Percentiles rank a stretch among this genome's conserved stretches.
Evolutionary conservation across 2,113 vertebrate genomes (phyloP).

Genomic region (Bubalus kerabau): DNA sequence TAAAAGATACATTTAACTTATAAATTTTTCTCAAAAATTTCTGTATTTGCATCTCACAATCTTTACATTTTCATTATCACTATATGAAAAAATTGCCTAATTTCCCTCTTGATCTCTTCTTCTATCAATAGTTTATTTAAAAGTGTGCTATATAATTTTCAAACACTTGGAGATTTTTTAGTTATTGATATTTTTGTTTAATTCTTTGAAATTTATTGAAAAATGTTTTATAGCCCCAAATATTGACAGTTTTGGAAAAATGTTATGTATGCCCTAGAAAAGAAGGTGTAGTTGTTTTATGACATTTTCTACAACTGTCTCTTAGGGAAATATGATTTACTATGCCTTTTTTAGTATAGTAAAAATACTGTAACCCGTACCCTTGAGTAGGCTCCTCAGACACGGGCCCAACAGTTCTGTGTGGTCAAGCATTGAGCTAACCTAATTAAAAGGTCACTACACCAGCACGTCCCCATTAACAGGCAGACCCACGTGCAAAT

Average conservation of each 20-base stretch:
- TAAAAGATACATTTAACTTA: not conserved
- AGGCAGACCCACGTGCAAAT: constrained; percentile 80
- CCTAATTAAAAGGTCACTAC: constrained; percentile 86
- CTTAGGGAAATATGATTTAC: not conserved
- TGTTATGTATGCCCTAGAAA: not conserved
- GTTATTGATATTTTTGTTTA: not conserved
- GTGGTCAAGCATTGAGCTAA: constrained; percentile 81
- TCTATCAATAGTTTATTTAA: not conserved
- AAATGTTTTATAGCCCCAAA: not conserved
- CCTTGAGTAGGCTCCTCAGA: constrained; percentile 56
- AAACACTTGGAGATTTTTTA: not conserved
- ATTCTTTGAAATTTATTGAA: not conserved
- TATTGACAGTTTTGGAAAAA: not conserved
- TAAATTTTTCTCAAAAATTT: not conserved
- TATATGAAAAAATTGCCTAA: not conserved
- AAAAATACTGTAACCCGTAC: no score
- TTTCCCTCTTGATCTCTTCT: not conserved
- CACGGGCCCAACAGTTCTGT: constrained; percentile 69
- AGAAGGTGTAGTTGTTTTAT: not conserved
- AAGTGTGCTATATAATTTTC: not conserved
- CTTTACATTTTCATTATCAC: not conserved
- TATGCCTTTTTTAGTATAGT: not conserved
- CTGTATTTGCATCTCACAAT: not conserved
- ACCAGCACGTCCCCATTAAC: constrained; percentile 79
- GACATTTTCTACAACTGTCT: not conserved